Conservation (phyloP, 2,113 vertebrate genomes). For the Nesospiza acunhae region DNA sequence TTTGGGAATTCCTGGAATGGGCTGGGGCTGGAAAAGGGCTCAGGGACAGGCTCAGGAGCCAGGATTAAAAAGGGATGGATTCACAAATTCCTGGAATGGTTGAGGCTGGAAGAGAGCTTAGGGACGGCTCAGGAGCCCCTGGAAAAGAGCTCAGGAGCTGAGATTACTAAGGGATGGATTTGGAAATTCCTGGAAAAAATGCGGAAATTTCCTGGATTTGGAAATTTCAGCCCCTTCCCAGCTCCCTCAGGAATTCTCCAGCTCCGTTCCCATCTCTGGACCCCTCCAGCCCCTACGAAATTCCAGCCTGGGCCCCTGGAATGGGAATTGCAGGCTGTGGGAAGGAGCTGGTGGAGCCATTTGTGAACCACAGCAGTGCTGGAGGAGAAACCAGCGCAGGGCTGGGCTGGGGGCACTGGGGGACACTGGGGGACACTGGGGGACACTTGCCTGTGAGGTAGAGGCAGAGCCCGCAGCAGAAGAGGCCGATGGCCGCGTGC, state of each 20-base stretch:
- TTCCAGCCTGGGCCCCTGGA: neutral
- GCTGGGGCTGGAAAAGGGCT: no score
- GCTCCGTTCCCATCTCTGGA: neutral
- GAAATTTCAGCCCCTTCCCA: neutral
- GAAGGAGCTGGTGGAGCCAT: neutral
- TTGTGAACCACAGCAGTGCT: neutral
- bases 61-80: neutral
- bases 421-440: neutral
- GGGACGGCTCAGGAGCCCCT: no score
- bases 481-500: constrained; percentile 84
- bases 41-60: no score
- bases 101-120: neutral
- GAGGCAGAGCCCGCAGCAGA: constrained; percentile 85
- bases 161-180: no score
- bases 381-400: neutral
- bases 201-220: no score
- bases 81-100: accelerated
- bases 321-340: accelerated
- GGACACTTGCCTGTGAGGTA: constrained; percentile 84
- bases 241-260: neutral
- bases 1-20: neutral
- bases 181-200: no score
- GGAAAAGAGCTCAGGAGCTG: neutral
- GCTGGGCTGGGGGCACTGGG: no score
- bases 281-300: neutral